These are phyloP conservation scores for Dolichopus griseipennis DNA, from an alignment of 2,888 invertebrate species.

Conservation along the genomic window DNA sequence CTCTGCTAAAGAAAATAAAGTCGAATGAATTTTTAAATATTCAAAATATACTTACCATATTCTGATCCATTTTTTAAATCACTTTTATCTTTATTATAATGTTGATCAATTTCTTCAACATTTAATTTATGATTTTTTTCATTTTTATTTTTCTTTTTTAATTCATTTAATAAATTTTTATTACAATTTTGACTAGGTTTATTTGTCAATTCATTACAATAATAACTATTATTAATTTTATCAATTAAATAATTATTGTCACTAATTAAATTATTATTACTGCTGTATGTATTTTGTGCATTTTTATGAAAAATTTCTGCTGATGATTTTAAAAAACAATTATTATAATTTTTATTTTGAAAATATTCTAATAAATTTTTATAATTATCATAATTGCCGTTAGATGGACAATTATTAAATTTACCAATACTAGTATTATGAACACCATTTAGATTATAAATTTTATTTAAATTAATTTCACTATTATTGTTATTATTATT, in stretches of 20 bases:
- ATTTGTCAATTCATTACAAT: neutral
- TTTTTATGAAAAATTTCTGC: neutral
- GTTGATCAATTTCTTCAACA: neutral
- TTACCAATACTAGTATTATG: neutral
- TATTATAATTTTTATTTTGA: neutral
- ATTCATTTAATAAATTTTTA: neutral
- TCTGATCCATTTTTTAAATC: no score
- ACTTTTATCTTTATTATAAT: no score
- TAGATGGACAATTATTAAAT: neutral
- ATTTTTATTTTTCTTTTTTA: neutral
- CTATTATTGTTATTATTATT: neutral
- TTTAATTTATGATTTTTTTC: neutral
- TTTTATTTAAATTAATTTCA: neutral
- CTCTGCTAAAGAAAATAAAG: no score
- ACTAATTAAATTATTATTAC: neutral
- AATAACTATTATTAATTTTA: neutral
- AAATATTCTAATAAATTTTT: constrained; percentile 7
- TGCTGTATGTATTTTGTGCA: neutral
- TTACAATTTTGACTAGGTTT: neutral
- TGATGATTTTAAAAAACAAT: neutral
- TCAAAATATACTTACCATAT: no score
- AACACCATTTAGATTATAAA: neutral
- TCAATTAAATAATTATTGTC: neutral
- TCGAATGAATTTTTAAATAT: no score
- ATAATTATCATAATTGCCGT: neutral